Percentiles rank a stretch among this genome's conserved stretches.
Evolutionary conservation across 92 coral and sea anemone genomes (phyloP).

Genomic region (Micromussa lordhowensis): DNA sequence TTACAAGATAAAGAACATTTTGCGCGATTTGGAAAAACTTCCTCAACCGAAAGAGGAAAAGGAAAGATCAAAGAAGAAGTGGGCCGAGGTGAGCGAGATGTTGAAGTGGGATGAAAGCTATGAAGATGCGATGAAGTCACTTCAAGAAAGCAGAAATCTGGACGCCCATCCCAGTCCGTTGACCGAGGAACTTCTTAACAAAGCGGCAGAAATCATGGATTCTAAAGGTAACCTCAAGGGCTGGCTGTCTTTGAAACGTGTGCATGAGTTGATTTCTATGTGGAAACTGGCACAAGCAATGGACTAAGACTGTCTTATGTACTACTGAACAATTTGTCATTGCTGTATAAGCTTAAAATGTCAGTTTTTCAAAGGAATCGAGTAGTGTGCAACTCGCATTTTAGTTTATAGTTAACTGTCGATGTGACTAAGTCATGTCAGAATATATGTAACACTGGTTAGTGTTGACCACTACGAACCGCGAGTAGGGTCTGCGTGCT

Average conservation of each 20-base stretch:
- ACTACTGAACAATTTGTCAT: background rate
- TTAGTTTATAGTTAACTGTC: background rate
- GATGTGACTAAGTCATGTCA: background rate
- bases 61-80: slow-evolving; percentile 13
- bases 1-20: slow-evolving; percentile 61
- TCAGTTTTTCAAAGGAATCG: background rate
- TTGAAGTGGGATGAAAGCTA: slow-evolving; percentile 57
- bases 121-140: slow-evolving; percentile 62
- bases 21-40: slow-evolving; percentile 51
- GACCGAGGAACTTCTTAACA: slow-evolving; percentile 37
- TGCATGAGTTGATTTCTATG: slow-evolving; percentile 29
- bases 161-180: slow-evolving; percentile 60
- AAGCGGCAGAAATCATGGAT: slow-evolving; percentile 37
- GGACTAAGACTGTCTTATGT: background rate
- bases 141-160: slow-evolving; percentile 57
- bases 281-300: slow-evolving; percentile 39
- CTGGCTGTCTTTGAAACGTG: slow-evolving; percentile 43
- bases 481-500: background rate
- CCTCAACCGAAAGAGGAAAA: slow-evolving; percentile 49
- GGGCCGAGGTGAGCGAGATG: slow-evolving; percentile 44
- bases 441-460: background rate
- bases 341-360: background rate
- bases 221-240: slow-evolving; percentile 52
- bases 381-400: background rate
- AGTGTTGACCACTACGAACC: background rate